Conservation (phyloP, 2,797 vertebrate species). For the Sebastes kiyomatsui region DNA sequence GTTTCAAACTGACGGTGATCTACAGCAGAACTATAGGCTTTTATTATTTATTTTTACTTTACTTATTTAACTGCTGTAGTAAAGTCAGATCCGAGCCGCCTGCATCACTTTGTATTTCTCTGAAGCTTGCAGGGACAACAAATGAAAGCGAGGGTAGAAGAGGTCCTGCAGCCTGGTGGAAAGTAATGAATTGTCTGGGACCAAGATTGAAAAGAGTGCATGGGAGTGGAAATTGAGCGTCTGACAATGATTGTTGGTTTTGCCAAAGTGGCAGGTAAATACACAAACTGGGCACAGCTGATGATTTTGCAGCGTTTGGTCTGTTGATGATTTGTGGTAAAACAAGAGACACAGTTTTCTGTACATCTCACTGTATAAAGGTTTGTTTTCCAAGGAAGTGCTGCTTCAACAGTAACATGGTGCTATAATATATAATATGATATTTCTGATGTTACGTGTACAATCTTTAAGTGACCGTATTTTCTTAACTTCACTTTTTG, state of each 20-base stretch:
- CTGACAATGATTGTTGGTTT: neutral
- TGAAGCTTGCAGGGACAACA: neutral
- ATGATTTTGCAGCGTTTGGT: neutral
- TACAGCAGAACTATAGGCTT: neutral
- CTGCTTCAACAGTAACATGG: neutral
- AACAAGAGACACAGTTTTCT: neutral
- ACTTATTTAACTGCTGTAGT: neutral
- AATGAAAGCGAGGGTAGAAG: neutral
- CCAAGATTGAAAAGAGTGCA: neutral
- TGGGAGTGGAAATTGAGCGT: neutral
- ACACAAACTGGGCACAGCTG: neutral
- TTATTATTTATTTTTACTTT: neutral
- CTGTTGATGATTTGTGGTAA: neutral
- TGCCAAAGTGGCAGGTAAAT: neutral
- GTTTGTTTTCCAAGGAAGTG: neutral
- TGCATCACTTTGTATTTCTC: neutral
- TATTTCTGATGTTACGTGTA: neutral
- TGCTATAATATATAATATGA: neutral
- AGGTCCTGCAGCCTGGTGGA: neutral
- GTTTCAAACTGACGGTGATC: neutral
- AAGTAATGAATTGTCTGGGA: neutral
- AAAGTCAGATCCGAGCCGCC: neutral
- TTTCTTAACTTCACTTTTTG: neutral
- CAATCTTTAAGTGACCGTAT: neutral
- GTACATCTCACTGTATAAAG: neutral